Base-by-base conservation (phyloP, 2,888 invertebrate species). In the Luffia ferchaultella region DNA sequence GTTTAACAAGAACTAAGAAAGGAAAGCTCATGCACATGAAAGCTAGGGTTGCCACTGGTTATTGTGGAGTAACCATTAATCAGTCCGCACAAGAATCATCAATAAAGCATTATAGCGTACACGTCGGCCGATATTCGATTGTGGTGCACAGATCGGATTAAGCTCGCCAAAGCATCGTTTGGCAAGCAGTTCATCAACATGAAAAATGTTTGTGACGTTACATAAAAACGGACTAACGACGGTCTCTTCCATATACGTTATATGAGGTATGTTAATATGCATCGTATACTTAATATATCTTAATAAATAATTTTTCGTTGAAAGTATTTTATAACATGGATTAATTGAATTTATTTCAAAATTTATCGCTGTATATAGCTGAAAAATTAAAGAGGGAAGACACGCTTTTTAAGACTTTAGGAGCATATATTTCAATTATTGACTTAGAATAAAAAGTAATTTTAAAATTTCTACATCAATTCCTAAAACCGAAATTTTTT, bases 41-140 rank as follows among this genome's bases (percentile, higher is more conserved):
- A 30, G 12, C 30, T 3, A 64, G 63, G 67, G 70, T 64, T 60
- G 58, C 60, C 58, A 61, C 64, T 63, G 63, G 66, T 70, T 66
- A 77, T 80, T 82, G 82, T 82, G 70, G 62, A 63, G 64, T 15
- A 62, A 73, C 72, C 82, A 83, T 83, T 83, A 82, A 83, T 83
- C 82, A 82, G 83, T 80, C 82, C 82, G 73, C 71, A 68, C 74
- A 62, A 65, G 20, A 48, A 44, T 41, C 50, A 52, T 52, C 50
- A 50, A 82, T 83, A 82, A 76, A 80, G 65, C 74, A 79, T 78
- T 78, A 77, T 72, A 67, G 68, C 67, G 62, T 70, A 75, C 73
- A 73, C 73, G 78, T 75, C 79, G 77, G 72, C 5, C 18, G 77
- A 75, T 73, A 76, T 78, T 74, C 70, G 76, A 79, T 75, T 76